Conservation (phyloP, 2,888 invertebrate species). For the Hyppa rectilinea region DNA sequence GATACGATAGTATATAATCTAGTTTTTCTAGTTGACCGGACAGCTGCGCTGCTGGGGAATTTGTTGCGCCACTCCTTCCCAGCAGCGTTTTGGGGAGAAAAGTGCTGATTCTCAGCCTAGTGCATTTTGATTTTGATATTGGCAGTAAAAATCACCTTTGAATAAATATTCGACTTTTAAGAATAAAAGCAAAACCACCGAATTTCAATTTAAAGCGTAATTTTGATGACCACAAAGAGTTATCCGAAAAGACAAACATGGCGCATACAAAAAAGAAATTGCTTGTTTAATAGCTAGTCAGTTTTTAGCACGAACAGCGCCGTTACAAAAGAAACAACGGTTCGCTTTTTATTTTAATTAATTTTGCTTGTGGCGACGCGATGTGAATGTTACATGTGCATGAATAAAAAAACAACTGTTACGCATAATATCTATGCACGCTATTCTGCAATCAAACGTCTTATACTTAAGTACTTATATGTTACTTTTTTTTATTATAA, state of each 20-base stretch:
- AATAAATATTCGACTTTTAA: conserved; percentile 42
- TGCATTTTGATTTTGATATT: too few species aligned
- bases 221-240: conserved; percentile 69
- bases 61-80: too few species aligned
- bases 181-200: conserved; percentile 67
- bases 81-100: too few species aligned
- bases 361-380: conserved; percentile 53
- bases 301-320: conserved; percentile 62
- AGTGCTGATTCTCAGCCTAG: too few species aligned
- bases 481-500: neutral
- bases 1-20: too few species aligned
- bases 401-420: conserved; percentile 32
- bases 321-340: conserved; percentile 62
- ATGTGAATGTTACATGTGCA: conserved; percentile 49
- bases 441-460: conserved; percentile 41
- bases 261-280: conserved; percentile 71
- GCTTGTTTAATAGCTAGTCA: conserved; percentile 63
- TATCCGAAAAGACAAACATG: conserved; percentile 62
- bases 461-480: neutral
- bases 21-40: too few species aligned
- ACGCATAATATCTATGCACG: conserved; percentile 47
- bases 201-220: conserved; percentile 71
- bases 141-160: conserved; percentile 25
- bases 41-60: too few species aligned
- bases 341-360: conserved; percentile 62